Base-by-base conservation (phyloP, 1,140 invertebrate species). In the Samia ricini region DNA sequence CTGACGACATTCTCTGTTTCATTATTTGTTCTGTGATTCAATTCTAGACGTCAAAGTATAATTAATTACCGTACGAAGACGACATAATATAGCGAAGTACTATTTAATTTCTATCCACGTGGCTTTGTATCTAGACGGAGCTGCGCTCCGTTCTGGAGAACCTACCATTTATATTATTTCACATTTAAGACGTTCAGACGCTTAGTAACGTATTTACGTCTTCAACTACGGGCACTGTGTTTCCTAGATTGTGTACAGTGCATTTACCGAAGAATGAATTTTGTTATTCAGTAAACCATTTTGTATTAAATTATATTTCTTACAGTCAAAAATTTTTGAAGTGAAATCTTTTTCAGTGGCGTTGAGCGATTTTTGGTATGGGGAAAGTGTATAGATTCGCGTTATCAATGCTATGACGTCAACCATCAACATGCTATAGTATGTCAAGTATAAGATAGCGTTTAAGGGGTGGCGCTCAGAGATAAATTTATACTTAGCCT, bases 181-280 rank as follows among this genome's bases (percentile, higher is more conserved):
- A 70, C 61, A 69, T 73, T 75, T 67, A 76, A 77, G 61, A 29
- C 67, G 74, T 68, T 78, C 61, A 68, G 36, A 49, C 64, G 70
- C 69, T 81, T 77, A 74, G 64, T 55, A 71, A 69, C 67, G 64
- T 79, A 80, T 82, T 82, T 77, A 83, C 71, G 70, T 73, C 76
- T 77, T 70, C 50, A n/a, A 79, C 68, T 76, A 68, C 56, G 66
- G 66, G 63, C 50, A 62, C 66, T 68, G 64, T 72, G 66, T 66
- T 63, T 71, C 60, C 68, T 68, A 74, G 74, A 80, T 72, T 29
- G 15, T 18, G 29, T 29, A 29, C 10, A 29, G 4, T 5, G 26
- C 10, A 1, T 10, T 29, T 29, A 29, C 26, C 4, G 26, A 29
- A 2, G 26, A 8, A 29, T 29, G 26, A 8, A n/a, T 10, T 29